Percentiles rank a stretch among this genome's conserved stretches.
phyloP scores from a whole-genome alignment of 2,888 invertebrate genomes.

The Plebejus argus region DNA sequence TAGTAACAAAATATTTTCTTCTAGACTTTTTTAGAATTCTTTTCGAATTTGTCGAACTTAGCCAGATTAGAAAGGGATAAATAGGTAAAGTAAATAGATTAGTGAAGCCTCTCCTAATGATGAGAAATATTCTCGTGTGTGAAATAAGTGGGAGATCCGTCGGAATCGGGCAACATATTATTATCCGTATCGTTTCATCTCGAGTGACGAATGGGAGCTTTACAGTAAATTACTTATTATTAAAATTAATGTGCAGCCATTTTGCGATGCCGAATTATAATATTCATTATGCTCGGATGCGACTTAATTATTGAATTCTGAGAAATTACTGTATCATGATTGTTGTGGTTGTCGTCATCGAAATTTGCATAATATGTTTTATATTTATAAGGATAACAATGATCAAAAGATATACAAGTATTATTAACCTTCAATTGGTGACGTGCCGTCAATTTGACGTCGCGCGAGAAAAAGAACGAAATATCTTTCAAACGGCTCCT shows the following conservation, averaged over 20 bases:
- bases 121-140: slow-evolving; percentile 4
- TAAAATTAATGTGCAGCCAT: slow-evolving; percentile 19
- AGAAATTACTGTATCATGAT: background rate
- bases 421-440: too few species aligned
- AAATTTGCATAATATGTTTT: background rate
- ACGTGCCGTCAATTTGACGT: too few species aligned
- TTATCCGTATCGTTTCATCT: background rate
- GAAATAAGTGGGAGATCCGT: background rate
- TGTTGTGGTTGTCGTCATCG: background rate
- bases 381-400: too few species aligned
- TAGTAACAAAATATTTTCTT: background rate
- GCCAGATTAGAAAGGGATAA: background rate
- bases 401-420: too few species aligned
- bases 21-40: background rate
- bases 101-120: background rate
- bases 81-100: background rate
- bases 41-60: background rate
- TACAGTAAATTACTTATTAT: slow-evolving; percentile 15
- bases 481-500: too few species aligned
- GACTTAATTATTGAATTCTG: background rate
- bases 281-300: background rate
- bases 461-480: too few species aligned
- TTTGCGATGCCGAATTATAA: background rate
- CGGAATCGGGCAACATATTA: background rate
- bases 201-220: slow-evolving; percentile 21